Conservation (phyloP, 2,113 vertebrate species). For the Charadrius vociferus region DNA sequence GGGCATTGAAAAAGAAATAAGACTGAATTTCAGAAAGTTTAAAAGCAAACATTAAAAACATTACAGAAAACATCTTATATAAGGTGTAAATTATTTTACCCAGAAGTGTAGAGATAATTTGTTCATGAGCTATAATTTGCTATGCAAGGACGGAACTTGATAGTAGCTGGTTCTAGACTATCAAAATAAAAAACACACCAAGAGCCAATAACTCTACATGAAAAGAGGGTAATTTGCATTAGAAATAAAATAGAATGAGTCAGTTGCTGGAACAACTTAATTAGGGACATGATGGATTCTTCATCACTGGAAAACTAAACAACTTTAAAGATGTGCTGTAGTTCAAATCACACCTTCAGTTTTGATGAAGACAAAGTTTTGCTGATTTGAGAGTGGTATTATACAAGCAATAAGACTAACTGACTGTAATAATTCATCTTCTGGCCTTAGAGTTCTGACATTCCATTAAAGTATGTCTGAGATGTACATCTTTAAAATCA, state of each 20-base stretch:
- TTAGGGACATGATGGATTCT: neutral
- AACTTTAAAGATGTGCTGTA: neutral
- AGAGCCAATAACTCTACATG: neutral
- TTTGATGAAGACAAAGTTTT: neutral
- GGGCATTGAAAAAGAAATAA: neutral
- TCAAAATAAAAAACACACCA: neutral
- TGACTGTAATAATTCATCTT: neutral
- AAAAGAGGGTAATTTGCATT: neutral
- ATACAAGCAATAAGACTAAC: neutral
- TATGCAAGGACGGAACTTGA: neutral
- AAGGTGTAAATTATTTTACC: neutral
- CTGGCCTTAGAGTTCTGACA: neutral
- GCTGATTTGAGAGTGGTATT: neutral
- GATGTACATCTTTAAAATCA: neutral
- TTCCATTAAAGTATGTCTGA: neutral
- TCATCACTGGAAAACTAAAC: neutral
- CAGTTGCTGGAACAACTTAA: neutral
- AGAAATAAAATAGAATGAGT: neutral
- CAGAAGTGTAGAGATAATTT: neutral
- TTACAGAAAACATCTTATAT: neutral
- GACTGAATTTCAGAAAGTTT: neutral
- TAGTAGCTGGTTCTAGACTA: neutral
- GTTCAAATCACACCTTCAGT: neutral
- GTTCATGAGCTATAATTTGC: neutral
- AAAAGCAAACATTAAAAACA: neutral